A percentile compares a stretch with the other conserved stretches of the same genome.
phyloP scores from a whole-genome alignment of 2,113 vertebrate genomes.

The Andinoacara biseriatus region DNA sequence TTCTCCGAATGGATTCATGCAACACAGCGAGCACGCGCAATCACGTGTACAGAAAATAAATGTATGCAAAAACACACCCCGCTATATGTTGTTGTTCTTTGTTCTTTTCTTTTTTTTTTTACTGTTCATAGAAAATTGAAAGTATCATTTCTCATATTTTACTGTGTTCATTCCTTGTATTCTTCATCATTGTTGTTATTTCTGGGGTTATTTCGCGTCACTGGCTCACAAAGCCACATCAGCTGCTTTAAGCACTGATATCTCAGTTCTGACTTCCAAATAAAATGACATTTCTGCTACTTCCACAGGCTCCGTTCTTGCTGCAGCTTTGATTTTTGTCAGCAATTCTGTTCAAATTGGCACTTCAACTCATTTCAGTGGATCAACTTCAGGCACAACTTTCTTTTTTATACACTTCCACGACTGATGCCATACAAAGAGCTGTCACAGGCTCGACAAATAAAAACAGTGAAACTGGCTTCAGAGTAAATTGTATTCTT shows the following conservation, averaged over 20 bases:
- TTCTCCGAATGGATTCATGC: not conserved
- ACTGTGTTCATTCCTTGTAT: not conserved
- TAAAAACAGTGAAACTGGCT: not conserved
- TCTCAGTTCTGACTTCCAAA: not conserved
- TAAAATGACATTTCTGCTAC: constrained; percentile 8
- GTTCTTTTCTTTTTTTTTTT: not conserved
- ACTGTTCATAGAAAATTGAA: not conserved
- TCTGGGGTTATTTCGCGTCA: not conserved
- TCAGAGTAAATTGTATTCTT: not conserved
- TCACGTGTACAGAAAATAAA: not conserved
- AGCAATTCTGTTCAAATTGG: not conserved
- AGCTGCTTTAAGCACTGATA: not conserved
- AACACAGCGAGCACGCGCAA: not conserved
- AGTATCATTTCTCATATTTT: not conserved
- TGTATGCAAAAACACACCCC: not conserved
- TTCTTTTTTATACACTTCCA: not conserved
- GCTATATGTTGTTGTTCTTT: not conserved
- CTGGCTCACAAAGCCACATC: not conserved
- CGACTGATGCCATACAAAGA: not conserved
- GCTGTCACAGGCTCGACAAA: not conserved
- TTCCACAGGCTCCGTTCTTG: not conserved
- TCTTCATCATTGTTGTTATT: constrained; percentile 6
- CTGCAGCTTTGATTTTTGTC: not conserved
- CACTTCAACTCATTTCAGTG: not conserved
- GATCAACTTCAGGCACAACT: not conserved